Evolutionary conservation across 2,888 invertebrate species (phyloP).

Genomic region (Clivina fossor): DNA sequence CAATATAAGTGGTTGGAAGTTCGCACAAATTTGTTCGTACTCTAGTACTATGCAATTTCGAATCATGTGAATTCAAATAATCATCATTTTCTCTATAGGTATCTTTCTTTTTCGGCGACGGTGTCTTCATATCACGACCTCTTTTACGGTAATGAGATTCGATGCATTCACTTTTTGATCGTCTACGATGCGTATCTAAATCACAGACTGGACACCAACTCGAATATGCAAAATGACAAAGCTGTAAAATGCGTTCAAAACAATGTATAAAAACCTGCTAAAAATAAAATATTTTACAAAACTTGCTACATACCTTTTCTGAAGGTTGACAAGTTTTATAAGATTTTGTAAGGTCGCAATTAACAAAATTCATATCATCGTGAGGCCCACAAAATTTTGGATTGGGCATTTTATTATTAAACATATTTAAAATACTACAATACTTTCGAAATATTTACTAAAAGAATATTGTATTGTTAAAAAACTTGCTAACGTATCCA

Average conservation of each 20-base stretch:
- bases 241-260: constrained; percentile 2
- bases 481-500: no score
- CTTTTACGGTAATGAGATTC: constrained; percentile 24
- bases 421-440: constrained; percentile 13
- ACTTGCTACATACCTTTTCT: constrained; percentile 24
- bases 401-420: constrained; percentile 20
- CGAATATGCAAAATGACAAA: constrained; percentile 41
- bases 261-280: constrained; percentile 9
- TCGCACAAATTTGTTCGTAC: constrained; percentile 49
- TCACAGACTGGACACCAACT: constrained; percentile 53
- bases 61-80: constrained; percentile 13
- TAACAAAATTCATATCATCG: constrained; percentile 21
- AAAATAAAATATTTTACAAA: constrained; percentile 4
- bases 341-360: constrained; percentile 23
- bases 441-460: no score
- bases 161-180: constrained; percentile 49
- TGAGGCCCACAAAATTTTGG: constrained; percentile 14
- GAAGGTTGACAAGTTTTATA: constrained; percentile 28
- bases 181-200: constrained; percentile 47
- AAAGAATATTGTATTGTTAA: background rate
- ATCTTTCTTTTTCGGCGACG: constrained; percentile 24
- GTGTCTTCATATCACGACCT: constrained; percentile 22
- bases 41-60: constrained; percentile 42
- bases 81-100: constrained; percentile 11
- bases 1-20: constrained; percentile 52